These are phyloP conservation scores for Monoplex corrugatus DNA, from an alignment of 2,888 invertebrate genomes.

Conservation along the genomic window DNA sequence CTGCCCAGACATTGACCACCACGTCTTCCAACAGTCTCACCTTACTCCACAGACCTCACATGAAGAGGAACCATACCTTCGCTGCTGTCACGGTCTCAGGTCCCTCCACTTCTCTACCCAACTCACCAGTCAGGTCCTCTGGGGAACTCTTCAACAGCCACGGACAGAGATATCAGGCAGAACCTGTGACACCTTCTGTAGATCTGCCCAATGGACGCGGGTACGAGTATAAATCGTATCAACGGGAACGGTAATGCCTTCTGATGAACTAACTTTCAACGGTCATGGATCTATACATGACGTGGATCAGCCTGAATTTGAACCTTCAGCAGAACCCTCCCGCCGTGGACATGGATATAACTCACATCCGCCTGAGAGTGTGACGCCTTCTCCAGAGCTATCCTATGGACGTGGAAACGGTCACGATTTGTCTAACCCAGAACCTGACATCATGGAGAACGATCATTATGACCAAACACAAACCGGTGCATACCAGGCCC, in stretches of 20 bases:
- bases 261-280: no score
- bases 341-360: neutral
- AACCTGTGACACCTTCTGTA: neutral
- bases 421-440: neutral
- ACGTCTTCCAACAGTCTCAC: neutral
- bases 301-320: no score
- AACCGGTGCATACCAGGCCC: neutral
- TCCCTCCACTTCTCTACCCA: neutral
- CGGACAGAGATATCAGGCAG: neutral
- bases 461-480: neutral
- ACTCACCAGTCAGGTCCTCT: neutral
- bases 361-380: neutral
- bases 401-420: neutral
- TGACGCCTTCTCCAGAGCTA: neutral
- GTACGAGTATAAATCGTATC: neutral
- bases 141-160: neutral
- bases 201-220: neutral
- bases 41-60: neutral
- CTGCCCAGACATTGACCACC: neutral
- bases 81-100: neutral
- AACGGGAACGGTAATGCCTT: no score
- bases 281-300: no score
- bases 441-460: neutral
- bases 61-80: slow-evolving; percentile 25
- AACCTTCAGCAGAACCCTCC: no score